Evolutionary conservation across 1,140 invertebrate species (phyloP).

Genomic region (Scaptomyza hsui): DNA sequence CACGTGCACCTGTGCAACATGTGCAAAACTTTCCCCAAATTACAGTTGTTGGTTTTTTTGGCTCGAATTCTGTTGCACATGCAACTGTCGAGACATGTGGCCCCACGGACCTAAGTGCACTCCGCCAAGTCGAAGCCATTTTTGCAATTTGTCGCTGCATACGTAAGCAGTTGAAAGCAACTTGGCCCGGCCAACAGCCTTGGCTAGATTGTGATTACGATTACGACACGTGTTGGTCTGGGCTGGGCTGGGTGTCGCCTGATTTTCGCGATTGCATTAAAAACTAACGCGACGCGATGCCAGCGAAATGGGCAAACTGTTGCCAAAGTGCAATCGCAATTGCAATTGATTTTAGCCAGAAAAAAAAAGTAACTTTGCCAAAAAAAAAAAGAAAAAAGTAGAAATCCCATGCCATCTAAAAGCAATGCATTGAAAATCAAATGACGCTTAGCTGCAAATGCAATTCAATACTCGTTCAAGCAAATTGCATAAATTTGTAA

Average conservation of each 20-base stretch:
- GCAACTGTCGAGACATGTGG: slow-evolving; percentile 45
- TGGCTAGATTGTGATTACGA: slow-evolving; percentile 11
- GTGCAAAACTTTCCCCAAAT: slow-evolving; percentile 47
- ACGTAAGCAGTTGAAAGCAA: slow-evolving; percentile 63
- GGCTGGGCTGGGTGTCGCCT: slow-evolving; percentile 3
- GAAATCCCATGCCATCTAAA: slow-evolving; percentile 35
- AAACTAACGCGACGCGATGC: slow-evolving; percentile 18
- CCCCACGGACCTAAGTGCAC: slow-evolving; percentile 27
- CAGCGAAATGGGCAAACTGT: slow-evolving; percentile 36
- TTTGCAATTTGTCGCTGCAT: slow-evolving; percentile 60
- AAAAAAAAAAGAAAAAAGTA: too few relatives aligned
- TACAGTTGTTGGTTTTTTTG: slow-evolving; percentile 28
- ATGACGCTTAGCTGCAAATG: slow-evolving; percentile 38
- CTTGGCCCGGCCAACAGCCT: slow-evolving; percentile 11
- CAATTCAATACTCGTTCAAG: slow-evolving; percentile 33
- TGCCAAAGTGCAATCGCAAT: slow-evolving; percentile 39
- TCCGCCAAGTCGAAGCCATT: not conserved
- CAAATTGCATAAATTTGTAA: slow-evolving; percentile 31
- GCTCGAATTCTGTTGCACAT: slow-evolving; percentile 30
- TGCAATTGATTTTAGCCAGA: slow-evolving; percentile 33
- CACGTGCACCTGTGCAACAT: slow-evolving; percentile 65
- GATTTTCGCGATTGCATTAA: slow-evolving; percentile 34
- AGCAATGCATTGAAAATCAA: slow-evolving; percentile 67
- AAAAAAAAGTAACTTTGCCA: slow-evolving; percentile 7
- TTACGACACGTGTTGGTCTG: slow-evolving; percentile 42